phyloP scores from a whole-genome alignment of 2,888 invertebrate species.

The Lithophane leautieri region DNA sequence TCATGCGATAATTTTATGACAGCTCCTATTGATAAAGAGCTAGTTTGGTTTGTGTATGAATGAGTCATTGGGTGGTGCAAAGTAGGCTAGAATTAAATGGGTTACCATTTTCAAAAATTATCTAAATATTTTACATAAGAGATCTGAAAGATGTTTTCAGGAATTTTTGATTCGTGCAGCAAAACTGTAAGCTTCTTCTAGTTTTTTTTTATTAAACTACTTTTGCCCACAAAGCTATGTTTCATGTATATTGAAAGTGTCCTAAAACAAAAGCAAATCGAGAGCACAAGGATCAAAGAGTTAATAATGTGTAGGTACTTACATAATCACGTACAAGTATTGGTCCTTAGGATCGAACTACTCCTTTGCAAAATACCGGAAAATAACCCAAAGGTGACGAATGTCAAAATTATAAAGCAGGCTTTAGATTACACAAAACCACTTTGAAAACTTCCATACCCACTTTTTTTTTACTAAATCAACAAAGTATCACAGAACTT shows the following conservation, averaged over 20 bases:
- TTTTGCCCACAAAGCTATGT: background rate
- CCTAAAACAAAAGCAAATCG: background rate
- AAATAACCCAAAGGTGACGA: background rate
- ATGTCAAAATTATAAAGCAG: background rate
- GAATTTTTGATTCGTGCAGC: background rate
- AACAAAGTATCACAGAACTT: conserved; percentile 45
- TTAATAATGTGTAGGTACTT: background rate
- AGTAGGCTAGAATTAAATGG: background rate
- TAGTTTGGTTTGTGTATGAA: conserved; percentile 4
- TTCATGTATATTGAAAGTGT: background rate
- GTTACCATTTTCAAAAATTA: background rate
- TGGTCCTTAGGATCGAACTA: background rate
- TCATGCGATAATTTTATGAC: conserved; percentile 60
- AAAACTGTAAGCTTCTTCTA: background rate
- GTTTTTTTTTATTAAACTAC: background rate
- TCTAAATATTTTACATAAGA: background rate
- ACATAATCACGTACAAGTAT: background rate
- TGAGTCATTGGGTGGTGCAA: conserved; percentile 8
- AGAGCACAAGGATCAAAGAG: background rate
- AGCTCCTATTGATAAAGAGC: conserved; percentile 48
- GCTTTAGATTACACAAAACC: conserved; percentile 3
- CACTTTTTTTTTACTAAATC: conserved; percentile 14
- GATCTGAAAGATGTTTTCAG: background rate
- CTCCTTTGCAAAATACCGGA: background rate
- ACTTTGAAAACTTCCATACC: conserved; percentile 11